Conservation (phyloP, 1,140 invertebrate genomes). For the Lasioglossum baleicum region DNA sequence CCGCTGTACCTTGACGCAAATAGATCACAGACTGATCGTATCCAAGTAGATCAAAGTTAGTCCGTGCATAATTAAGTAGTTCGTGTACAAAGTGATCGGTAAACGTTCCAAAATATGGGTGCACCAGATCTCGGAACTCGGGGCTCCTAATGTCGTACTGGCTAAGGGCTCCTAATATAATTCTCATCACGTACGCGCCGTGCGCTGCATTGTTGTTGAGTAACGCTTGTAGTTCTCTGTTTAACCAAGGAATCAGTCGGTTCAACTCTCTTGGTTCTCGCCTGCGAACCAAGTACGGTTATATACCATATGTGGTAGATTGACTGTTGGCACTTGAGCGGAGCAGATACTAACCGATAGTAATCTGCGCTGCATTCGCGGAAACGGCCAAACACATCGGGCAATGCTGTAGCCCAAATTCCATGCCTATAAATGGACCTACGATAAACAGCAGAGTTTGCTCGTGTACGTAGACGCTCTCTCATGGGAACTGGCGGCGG, state of each 20-base stretch:
- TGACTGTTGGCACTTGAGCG: too few relatives aligned
- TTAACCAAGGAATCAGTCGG: conserved; percentile 92
- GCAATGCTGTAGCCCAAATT: conserved; percentile 86
- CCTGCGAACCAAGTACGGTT: conserved; percentile 78
- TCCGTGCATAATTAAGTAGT: conserved; percentile 91
- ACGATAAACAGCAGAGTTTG: conserved; percentile 79
- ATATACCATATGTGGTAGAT: neutral
- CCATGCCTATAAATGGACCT: conserved; percentile 88
- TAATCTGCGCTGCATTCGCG: conserved; percentile 88
- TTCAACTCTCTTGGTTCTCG: conserved; percentile 89
- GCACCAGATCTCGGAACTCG: conserved; percentile 84
- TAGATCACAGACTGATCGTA: conserved; percentile 83
- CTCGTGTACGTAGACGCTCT: conserved; percentile 61
- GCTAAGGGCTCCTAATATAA: conserved; percentile 86
- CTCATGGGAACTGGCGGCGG: conserved; percentile 60
- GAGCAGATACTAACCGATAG: conserved; percentile 81
- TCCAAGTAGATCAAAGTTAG: conserved; percentile 90
- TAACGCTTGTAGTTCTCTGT: conserved; percentile 90
- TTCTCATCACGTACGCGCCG: conserved; percentile 84
- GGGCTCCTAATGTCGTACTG: conserved; percentile 86
- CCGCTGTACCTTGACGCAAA: conserved; percentile 46
- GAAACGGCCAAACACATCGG: conserved; percentile 84
- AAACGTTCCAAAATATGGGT: conserved; percentile 81
- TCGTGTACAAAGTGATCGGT: conserved; percentile 94
- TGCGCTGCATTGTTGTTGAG: conserved; percentile 82